phyloP scores from a whole-genome alignment of 2,888 invertebrate species.

The Drosophila tripunctata region DNA sequence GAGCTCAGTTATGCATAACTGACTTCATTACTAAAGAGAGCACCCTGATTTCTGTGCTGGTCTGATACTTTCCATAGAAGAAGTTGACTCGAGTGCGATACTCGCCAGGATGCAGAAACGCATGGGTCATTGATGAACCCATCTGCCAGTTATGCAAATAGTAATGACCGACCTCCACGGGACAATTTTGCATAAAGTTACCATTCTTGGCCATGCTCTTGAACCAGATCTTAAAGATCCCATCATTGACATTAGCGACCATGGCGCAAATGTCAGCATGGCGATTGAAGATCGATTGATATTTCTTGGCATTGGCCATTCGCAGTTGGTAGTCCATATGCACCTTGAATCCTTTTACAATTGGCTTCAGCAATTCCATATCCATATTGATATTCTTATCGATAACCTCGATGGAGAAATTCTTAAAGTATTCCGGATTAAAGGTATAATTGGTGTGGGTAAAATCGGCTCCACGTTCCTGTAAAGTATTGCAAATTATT shows the following conservation, averaged over 20 bases:
- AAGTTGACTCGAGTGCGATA: conserved; percentile 31
- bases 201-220: conserved; percentile 52
- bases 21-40: conserved; percentile 22
- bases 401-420: neutral
- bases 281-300: conserved; percentile 55
- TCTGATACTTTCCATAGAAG: conserved; percentile 42
- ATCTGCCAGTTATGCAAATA: conserved; percentile 63
- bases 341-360: conserved; percentile 49
- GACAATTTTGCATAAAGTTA: conserved; percentile 70
- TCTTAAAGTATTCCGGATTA: neutral
- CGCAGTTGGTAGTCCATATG: conserved; percentile 55
- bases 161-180: conserved; percentile 55
- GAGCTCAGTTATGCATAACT: conserved; percentile 26
- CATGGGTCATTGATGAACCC: conserved; percentile 29
- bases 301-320: conserved; percentile 59
- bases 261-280: conserved; percentile 50
- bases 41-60: conserved; percentile 32
- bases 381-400: conserved; percentile 4
- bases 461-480: conserved; percentile 1
- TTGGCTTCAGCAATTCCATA: conserved; percentile 17
- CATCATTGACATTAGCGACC: conserved; percentile 48
- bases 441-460: neutral
- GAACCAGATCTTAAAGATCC: conserved; percentile 60
- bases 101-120: conserved; percentile 42
- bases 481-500: neutral